Evolutionary conservation across 2,797 vertebrate genomes (phyloP).

Genomic region (Pseudochaenichthys georgianus): DNA sequence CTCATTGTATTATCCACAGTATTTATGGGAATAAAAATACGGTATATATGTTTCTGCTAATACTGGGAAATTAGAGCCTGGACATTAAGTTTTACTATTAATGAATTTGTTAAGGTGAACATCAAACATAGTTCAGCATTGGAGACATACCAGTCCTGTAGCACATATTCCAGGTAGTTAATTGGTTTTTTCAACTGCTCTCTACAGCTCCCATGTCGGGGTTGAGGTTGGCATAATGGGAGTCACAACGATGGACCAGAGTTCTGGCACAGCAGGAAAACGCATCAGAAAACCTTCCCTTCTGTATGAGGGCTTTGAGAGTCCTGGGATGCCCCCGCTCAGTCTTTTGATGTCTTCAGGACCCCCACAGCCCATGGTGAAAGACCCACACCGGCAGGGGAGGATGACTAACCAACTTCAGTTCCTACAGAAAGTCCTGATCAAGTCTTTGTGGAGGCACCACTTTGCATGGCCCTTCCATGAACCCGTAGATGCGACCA

Average conservation of each 20-base stretch:
- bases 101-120: not conserved
- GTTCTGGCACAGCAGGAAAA: slow-evolving; percentile 88
- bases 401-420: slow-evolving; percentile 94
- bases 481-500: slow-evolving; percentile 91
- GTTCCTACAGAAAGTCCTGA: slow-evolving; percentile 93
- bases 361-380: slow-evolving; percentile 85
- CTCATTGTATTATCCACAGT: too few relatives aligned
- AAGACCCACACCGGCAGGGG: slow-evolving; percentile 88
- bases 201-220: slow-evolving; percentile 81
- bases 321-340: slow-evolving; percentile 87
- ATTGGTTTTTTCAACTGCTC: slow-evolving; percentile 41
- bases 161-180: not conserved
- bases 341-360: slow-evolving; percentile 78
- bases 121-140: not conserved
- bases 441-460: slow-evolving; percentile 95
- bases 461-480: slow-evolving; percentile 97
- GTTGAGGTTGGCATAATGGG: slow-evolving; percentile 74
- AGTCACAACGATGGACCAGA: slow-evolving; percentile 80
- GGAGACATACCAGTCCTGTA: too few relatives aligned
- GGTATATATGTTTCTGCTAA: not conserved
- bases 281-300: slow-evolving; percentile 95
- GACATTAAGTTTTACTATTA: not conserved
- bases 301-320: slow-evolving; percentile 96
- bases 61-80: not conserved
- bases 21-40: not conserved